Base-by-base conservation (phyloP, 2,797 vertebrate genomes). In the Falco cherrug region DNA sequence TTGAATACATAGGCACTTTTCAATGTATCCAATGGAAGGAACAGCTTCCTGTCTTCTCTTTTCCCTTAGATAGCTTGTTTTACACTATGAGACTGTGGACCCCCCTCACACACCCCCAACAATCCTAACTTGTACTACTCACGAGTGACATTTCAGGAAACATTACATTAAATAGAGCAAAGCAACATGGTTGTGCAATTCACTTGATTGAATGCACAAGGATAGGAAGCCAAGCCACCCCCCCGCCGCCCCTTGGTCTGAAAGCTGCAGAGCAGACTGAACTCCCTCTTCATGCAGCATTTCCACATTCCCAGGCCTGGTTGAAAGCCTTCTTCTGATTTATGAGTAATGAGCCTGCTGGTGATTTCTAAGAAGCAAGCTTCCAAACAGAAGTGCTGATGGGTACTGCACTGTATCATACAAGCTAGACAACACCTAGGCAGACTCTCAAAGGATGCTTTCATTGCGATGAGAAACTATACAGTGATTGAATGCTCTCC, bases 391-490 rank as follows among this genome's bases (percentile, higher is more conserved):
- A 89, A 94, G 84, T 95, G 90, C 67, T 93, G 94, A 95, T 94
- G 93, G 93, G 78, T 84, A 78, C 95, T 97, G 96, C 71, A 81
- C 71, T 95, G 95, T 80, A 69, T 92, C 90, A 91, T 60, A 37
- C 8, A 48, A 68, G 26, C 81, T 93, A 89, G 96, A 92, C 93
- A 95, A 94, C 88, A 95, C 95, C 94, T 95, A 94, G 93, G 94
- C 94, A 97, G 47, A 47, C 57, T 80, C 94, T 95, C 90, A 95
- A 95, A 95, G 78, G 75, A 69, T 80, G 71, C 78, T 78, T 97
- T 96, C 88, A 83, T 16, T 71, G 57, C 54, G 61, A 95, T 91
- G 71, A 71, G 90, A 93, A 93, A 45, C 37, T 80, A n/a, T 19
- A 87, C 0, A 0, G 61, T 83, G 95, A 94, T 68, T 61, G 86